Percentiles rank a stretch among this genome's conserved stretches.
These are phyloP conservation scores for Enchytraeus crypticus DNA, from an alignment of 2,888 invertebrate species.

Conservation along the genomic window DNA sequence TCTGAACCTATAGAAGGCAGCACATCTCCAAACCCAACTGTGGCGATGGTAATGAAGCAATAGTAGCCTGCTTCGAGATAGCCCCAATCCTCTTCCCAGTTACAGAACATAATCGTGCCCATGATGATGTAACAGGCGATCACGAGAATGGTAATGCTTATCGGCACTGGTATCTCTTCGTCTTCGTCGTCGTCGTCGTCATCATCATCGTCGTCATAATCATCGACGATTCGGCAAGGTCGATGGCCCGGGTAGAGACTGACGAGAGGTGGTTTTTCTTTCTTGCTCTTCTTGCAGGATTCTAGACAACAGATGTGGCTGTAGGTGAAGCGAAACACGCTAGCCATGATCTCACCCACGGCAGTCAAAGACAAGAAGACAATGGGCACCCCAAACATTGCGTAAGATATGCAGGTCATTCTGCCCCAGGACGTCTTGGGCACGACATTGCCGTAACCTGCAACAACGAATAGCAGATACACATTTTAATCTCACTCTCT, in stretches of 20 bases:
- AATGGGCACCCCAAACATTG: slow-evolving; percentile 51
- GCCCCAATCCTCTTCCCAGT: slow-evolving; percentile 45
- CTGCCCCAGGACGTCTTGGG: slow-evolving; percentile 48
- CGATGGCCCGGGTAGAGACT: background rate
- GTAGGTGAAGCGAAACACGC: slow-evolving; percentile 27
- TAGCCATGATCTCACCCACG: slow-evolving; percentile 52
- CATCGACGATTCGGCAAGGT: background rate
- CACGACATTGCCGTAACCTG: slow-evolving; percentile 48
- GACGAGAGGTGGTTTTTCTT: background rate
- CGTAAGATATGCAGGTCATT: slow-evolving; percentile 47
- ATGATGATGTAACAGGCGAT: slow-evolving; percentile 46
- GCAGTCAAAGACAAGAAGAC: slow-evolving; percentile 53
- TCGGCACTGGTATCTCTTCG: slow-evolving; percentile 44
- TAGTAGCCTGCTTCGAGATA: slow-evolving; percentile 42
- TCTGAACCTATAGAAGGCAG: slow-evolving; percentile 25
- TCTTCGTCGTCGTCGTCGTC: slow-evolving; percentile 32
- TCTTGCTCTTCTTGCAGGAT: slow-evolving; percentile 25
- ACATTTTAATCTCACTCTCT: no score
- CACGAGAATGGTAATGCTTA: slow-evolving; percentile 45
- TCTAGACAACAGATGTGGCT: slow-evolving; percentile 4
- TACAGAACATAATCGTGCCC: slow-evolving; percentile 44
- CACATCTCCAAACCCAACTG: slow-evolving; percentile 47
- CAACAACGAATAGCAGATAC: no score
- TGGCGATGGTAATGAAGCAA: slow-evolving; percentile 48
- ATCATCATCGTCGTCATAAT: slow-evolving; percentile 5